A percentile compares a stretch with the other conserved stretches of the same genome.
phyloP scores from a whole-genome alignment of 2,888 invertebrate genomes.

The Gymnocheta viridis region DNA sequence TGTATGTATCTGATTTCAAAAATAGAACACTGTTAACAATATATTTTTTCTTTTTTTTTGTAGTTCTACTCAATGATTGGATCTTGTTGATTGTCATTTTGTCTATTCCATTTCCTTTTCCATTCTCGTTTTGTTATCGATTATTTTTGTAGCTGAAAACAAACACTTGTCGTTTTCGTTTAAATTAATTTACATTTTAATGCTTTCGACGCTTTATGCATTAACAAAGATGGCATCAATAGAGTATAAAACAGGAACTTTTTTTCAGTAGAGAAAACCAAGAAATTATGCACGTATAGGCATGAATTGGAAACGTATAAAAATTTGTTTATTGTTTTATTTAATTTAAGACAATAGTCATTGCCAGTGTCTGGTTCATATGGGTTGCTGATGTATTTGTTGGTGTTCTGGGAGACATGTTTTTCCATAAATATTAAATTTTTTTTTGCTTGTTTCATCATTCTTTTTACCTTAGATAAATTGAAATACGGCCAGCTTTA shows the following conservation, averaged over 20 bases:
- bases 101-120: conserved; percentile 41
- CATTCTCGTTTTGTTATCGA: conserved; percentile 52
- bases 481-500: conserved; percentile 33
- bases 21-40: conserved; percentile 16
- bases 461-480: conserved; percentile 27
- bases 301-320: conserved; percentile 61
- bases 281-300: conserved; percentile 61
- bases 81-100: conserved; percentile 44
- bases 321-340: conserved; percentile 33
- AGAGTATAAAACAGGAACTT: conserved; percentile 28
- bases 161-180: conserved; percentile 68
- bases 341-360: conserved; percentile 21
- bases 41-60: conserved; percentile 25
- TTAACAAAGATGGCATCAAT: conserved; percentile 41
- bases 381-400: conserved; percentile 9
- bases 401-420: conserved; percentile 58
- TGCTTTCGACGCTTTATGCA: conserved; percentile 62
- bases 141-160: conserved; percentile 47
- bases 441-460: conserved; percentile 27
- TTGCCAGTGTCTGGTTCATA: conserved; percentile 6
- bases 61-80: conserved; percentile 41
- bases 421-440: conserved; percentile 44
- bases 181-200: conserved; percentile 70
- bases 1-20: conserved; percentile 54
- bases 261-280: neutral